phyloP scores from a whole-genome alignment of 2,888 invertebrate genomes.

The Nomada fabriciana region DNA sequence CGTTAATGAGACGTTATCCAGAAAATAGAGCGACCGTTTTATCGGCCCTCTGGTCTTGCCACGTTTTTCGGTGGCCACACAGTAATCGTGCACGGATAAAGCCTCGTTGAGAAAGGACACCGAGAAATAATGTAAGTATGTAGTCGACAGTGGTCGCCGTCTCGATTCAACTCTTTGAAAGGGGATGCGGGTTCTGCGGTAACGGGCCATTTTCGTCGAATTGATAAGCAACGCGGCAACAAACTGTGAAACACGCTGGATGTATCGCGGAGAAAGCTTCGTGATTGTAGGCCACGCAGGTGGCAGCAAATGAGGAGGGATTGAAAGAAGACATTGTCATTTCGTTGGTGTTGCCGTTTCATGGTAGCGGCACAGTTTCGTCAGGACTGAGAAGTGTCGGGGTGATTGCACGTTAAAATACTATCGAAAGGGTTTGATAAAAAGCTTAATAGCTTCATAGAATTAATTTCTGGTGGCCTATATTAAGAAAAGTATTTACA shows the following conservation, averaged over 20 bases:
- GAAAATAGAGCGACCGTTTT: constrained; percentile 32
- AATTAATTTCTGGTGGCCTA: too few species aligned
- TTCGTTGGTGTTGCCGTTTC: background rate
- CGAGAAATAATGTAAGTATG: constrained; percentile 41
- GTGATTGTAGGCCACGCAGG: background rate
- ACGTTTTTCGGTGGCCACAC: constrained; percentile 20
- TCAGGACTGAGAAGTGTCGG: too few species aligned
- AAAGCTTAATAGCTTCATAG: too few species aligned
- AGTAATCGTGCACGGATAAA: constrained; percentile 17
- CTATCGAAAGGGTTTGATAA: too few species aligned
- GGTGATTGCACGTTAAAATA: background rate
- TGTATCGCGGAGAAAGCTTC: background rate
- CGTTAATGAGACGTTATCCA: constrained; percentile 46
- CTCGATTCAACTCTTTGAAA: constrained; percentile 16
- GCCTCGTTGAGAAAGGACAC: background rate
- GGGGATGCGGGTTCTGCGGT: constrained; percentile 25
- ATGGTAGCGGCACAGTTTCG: background rate
- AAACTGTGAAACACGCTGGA: background rate
- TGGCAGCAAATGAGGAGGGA: background rate
- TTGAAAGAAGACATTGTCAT: background rate
- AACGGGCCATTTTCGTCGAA: constrained; percentile 15
- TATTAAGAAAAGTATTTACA: too few species aligned
- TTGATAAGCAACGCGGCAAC: constrained; percentile 20
- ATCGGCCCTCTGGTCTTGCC: constrained; percentile 30
- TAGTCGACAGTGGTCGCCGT: background rate